Base-by-base conservation (phyloP, 2,113 vertebrate genomes). In the Cichladusa arquata region DNA sequence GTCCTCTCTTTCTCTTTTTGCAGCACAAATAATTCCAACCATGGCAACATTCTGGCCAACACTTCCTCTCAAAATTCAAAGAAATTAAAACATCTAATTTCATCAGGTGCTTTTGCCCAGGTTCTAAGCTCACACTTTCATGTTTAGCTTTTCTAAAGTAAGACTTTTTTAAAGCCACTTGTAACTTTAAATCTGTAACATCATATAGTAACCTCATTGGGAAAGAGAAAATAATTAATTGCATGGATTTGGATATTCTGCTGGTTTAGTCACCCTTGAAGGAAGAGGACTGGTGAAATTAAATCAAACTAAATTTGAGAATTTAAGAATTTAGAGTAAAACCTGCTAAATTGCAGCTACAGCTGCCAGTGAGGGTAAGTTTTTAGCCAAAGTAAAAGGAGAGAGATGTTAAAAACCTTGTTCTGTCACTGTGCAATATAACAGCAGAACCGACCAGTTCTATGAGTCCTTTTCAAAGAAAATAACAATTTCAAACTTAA, bases 71-170 rank as follows among this genome's bases (percentile, higher is more conserved):
- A 4, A 80, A 92, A 64, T 29, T 54, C 38, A 74, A 42, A 34
- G 58, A 81, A 69, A 79, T 36, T 12, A 42, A 94, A 92, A 64
- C n/a, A 95, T 48, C 70, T 92, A 56, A 91, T 93, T 93, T 80
- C 73, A 77, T 74, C 84, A 85, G 33, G 33, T 85, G 80, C 48
- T 80, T 92, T 72, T 60, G 6, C 29, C 47, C 40, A 90, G 58
- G 90, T 97, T 95, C 71, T 95, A 65, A 93, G 67, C 54, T 91
- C 19, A 85, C 64, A 65, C 42, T 78, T 67, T 66, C 50, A 62
- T 5, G 1, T 19, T 69, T 60, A 36, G n/a, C 24, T 84, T 83
- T 71, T 28, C 34, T 53, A 64, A 92, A 83, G 12, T 61, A 90
- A 73, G 33, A 57, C 16, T 92, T 86, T 92, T 36, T 92, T 51